phyloP scores from a whole-genome alignment of 2,888 invertebrate genomes.

The Laspeyria flexula region DNA sequence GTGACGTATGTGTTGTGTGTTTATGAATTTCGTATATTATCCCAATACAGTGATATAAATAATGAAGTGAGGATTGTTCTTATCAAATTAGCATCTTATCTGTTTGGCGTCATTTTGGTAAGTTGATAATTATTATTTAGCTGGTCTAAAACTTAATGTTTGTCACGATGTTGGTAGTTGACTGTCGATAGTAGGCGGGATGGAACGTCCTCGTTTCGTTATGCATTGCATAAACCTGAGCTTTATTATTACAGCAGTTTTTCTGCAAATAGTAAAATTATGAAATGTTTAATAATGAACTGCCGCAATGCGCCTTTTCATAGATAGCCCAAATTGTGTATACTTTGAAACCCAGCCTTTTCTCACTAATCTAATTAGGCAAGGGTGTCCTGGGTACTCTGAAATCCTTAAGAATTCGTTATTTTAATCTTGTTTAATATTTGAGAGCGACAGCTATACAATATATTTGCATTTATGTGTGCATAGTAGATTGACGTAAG shows the following conservation, averaged over 20 bases:
- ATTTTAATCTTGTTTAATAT: too few relatives aligned
- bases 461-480: neutral
- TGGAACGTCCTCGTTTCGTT: constrained; percentile 52
- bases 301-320: constrained; percentile 28
- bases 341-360: constrained; percentile 2
- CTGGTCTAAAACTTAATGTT: constrained; percentile 33
- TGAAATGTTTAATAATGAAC: constrained; percentile 2
- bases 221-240: constrained; percentile 30
- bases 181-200: constrained; percentile 68
- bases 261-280: neutral
- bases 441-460: too few relatives aligned
- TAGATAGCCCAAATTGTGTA: neutral
- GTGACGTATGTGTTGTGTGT: constrained; percentile 84
- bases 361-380: constrained; percentile 32
- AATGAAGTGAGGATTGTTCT: constrained; percentile 67
- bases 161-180: constrained; percentile 60
- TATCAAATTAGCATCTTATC: constrained; percentile 50
- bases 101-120: constrained; percentile 59
- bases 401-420: constrained; percentile 1
- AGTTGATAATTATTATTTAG: constrained; percentile 44
- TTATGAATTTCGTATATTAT: constrained; percentile 68
- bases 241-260: constrained; percentile 9
- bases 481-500: too few relatives aligned
- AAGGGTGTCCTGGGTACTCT: constrained; percentile 11
- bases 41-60: constrained; percentile 59